Evolutionary conservation across 2,888 invertebrate species (phyloP), one percentile per base, ranked within the genome.

Genomic region (Drosophila bunnanda): DNA sequence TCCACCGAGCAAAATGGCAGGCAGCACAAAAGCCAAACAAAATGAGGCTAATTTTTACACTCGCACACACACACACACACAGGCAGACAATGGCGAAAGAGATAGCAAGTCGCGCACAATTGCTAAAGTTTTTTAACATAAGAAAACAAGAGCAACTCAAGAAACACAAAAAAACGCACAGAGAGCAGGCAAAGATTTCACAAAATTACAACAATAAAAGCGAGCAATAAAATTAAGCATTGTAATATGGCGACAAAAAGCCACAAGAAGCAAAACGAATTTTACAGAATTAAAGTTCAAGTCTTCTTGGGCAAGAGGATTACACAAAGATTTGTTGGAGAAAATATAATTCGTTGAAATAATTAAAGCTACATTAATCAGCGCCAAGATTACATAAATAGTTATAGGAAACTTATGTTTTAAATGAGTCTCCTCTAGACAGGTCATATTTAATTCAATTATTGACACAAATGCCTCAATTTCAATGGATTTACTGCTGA

Each of bases 151-250:
- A 62, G 52, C 70, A 38, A 58, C 25, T 48, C 65, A 65, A 73
- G 53, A 57, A 38, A 20, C 46, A 28, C 20, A 34, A 36, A 62
- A 64, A 52, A 55, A 66, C 36, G n/a, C 32, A 6, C 50, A 2
- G 15, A 32, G 38, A 66, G 34, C 67, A 39, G 39, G 44, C 57
- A 70, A 83, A 87, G 88, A 84, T 84, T 84, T 87, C 46, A 80
- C 80, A 80, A 78, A 86, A 86, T 86, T 79, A 86, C 85, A 86
- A 86, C 74, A 86, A 81, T 86, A 88, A 86, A 86, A 86, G 58
- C 81, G 78, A 81, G 66, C 88, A 86, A 86, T 86, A 86, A 86
- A 86, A 86, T 86, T 86, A 86, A 86, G 81, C 88, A 78, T 80
- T 86, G 78, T 80, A 86, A 85, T 80, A 79, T 82, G 82, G 77